Conservation (phyloP, 2,113 vertebrate species). For the Epinephelus cyanopodus region DNA sequence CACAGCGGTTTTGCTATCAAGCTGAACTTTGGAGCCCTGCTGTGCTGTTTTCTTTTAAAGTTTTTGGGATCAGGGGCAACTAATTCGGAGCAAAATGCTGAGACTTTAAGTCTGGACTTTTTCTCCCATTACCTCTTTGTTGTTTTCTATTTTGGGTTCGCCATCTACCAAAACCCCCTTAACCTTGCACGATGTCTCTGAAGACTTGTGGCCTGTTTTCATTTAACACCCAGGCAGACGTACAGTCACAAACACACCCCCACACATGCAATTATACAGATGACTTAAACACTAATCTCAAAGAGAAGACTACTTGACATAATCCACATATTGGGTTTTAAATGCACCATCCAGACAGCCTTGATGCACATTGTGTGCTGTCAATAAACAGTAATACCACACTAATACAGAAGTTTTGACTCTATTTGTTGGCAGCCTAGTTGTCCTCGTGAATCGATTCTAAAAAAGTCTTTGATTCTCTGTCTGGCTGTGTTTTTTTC, state of each 20-base stretch:
- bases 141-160: constrained; percentile 57
- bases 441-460: constrained; percentile 31
- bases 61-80: constrained; percentile 45
- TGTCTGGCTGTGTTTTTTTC: neutral
- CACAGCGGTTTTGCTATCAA: constrained; percentile 1
- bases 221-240: constrained; percentile 2
- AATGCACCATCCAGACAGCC: neutral
- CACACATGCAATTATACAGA: neutral
- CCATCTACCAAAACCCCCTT: constrained; percentile 40
- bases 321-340: neutral
- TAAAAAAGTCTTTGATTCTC: constrained; percentile 22
- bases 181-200: constrained; percentile 31
- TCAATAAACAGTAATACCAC: constrained; percentile 25
- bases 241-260: neutral
- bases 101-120: constrained; percentile 47
- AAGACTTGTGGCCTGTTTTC: constrained; percentile 36
- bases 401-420: constrained; percentile 1
- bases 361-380: constrained; percentile 9
- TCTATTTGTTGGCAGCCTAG: constrained; percentile 19
- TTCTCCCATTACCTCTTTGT: constrained; percentile 50
- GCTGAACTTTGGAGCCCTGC: constrained; percentile 23
- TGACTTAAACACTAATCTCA: constrained; percentile 12
- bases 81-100: constrained; percentile 40
- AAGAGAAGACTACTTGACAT: neutral
- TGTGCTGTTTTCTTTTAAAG: constrained; percentile 39